Percentiles rank a stretch among this genome's conserved stretches.
These are phyloP conservation scores for Whitmania pigra DNA, from an alignment of 1,140 invertebrate species.

Conservation along the genomic window DNA sequence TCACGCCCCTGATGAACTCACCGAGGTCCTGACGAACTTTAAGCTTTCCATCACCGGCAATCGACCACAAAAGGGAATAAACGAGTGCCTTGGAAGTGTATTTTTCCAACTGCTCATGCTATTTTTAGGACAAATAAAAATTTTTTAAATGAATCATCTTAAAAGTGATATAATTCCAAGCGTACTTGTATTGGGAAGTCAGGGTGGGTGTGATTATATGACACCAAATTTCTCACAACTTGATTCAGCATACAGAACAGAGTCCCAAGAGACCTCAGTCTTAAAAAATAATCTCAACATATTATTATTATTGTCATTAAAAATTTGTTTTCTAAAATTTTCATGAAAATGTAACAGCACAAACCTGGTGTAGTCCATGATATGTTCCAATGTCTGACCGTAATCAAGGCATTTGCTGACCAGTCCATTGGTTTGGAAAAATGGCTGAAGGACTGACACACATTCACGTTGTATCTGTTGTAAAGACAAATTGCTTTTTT, in stretches of 20 bases:
- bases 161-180: slow-evolving; percentile 22
- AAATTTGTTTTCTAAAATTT: not conserved
- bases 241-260: slow-evolving; percentile 97
- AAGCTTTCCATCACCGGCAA: slow-evolving; percentile 90
- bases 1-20: slow-evolving; percentile 85
- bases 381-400: slow-evolving; percentile 73
- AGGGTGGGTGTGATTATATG: slow-evolving; percentile 78
- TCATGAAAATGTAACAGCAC: not conserved
- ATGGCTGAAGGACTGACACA: slow-evolving; percentile 65
- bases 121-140: not conserved
- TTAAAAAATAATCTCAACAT: slow-evolving; percentile 25
- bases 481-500: slow-evolving; percentile 7
- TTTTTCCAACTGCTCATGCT: slow-evolving; percentile 76
- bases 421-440: slow-evolving; percentile 79
- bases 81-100: slow-evolving; percentile 84
- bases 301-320: not conserved
- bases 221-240: slow-evolving; percentile 67
- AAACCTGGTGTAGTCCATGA: slow-evolving; percentile 85
- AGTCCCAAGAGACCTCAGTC: slow-evolving; percentile 79
- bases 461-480: slow-evolving; percentile 72
- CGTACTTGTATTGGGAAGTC: slow-evolving; percentile 82
- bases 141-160: not conserved
- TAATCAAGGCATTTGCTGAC: slow-evolving; percentile 82
- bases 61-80: slow-evolving; percentile 89
- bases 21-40: slow-evolving; percentile 84